phyloP scores from a whole-genome alignment of 2,797 vertebrate species.

The Microchirus variegatus region DNA sequence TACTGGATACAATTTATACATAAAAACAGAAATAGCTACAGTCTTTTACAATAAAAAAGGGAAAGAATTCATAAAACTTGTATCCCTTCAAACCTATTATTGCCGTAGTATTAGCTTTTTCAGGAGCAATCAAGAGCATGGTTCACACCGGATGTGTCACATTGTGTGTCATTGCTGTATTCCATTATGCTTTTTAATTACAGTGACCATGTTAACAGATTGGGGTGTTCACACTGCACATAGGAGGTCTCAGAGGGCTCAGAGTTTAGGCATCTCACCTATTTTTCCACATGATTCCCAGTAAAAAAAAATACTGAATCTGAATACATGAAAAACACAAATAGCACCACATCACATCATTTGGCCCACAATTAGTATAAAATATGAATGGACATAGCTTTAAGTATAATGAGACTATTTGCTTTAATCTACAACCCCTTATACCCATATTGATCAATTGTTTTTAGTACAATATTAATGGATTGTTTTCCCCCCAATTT shows the following conservation, averaged over 20 bases:
- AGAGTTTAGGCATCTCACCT: too few relatives aligned
- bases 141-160: neutral
- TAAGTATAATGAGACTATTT: neutral
- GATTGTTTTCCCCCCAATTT: neutral
- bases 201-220: too few relatives aligned
- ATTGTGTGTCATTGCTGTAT: too few relatives aligned
- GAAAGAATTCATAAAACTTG: neutral
- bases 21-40: neutral
- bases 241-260: too few relatives aligned
- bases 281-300: too few relatives aligned
- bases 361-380: neutral
- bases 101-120: constrained; percentile 3
- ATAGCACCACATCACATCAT: too few relatives aligned
- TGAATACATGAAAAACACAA: too few relatives aligned
- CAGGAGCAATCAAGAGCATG: neutral
- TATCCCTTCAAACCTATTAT: neutral
- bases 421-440: neutral
- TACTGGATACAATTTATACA: neutral
- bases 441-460: constrained; percentile 4
- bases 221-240: too few relatives aligned
- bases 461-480: neutral
- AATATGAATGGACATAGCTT: neutral
- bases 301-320: too few relatives aligned
- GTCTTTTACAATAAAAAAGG: neutral
- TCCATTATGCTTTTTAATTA: too few relatives aligned